Evolutionary conservation across 2,888 invertebrate species (phyloP).

Genomic region (Cetonia aurata): DNA sequence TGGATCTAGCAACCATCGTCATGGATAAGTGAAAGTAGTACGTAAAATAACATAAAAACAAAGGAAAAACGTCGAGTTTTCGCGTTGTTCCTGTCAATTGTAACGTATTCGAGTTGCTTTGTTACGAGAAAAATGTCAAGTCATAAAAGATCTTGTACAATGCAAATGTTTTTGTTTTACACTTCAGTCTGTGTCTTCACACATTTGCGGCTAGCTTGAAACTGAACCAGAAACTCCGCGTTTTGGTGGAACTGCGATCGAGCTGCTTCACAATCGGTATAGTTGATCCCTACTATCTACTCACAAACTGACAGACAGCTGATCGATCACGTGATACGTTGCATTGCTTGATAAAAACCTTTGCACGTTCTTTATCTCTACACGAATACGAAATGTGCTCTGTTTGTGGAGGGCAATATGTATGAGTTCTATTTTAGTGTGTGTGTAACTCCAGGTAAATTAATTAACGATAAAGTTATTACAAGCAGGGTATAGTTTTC

Average conservation of each 20-base stretch:
- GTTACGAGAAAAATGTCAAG: slow-evolving; percentile 13
- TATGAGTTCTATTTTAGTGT: too few species aligned
- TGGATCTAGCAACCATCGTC: slow-evolving; percentile 15
- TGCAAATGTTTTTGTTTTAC: slow-evolving; percentile 17
- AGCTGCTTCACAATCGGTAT: slow-evolving; percentile 28
- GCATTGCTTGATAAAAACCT: too few species aligned
- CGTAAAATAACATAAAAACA: slow-evolving; percentile 19
- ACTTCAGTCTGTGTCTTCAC: slow-evolving; percentile 1
- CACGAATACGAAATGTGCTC: too few species aligned
- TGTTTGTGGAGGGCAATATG: too few species aligned
- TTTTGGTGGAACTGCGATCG: slow-evolving; percentile 1
- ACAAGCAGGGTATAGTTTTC: too few species aligned
- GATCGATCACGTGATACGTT: slow-evolving; percentile 18
- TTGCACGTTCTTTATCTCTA: too few species aligned
- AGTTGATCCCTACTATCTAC: slow-evolving; percentile 19
- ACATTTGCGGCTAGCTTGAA: slow-evolving; percentile 6
- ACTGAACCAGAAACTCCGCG: slow-evolving; percentile 25
- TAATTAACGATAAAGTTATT: too few species aligned
- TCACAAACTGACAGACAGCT: slow-evolving; percentile 24
- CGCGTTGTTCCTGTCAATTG: slow-evolving; percentile 4
- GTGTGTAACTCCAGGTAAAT: too few species aligned
- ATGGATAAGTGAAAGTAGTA: slow-evolving; percentile 37
- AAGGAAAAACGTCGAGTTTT: slow-evolving; percentile 31
- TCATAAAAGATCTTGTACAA: slow-evolving; percentile 19
- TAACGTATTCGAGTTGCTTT: slow-evolving; percentile 7